Percentiles rank a stretch among this genome's conserved stretches.
Conservation (phyloP, 2,888 invertebrate genomes). For the Erynnis tages region DNA sequence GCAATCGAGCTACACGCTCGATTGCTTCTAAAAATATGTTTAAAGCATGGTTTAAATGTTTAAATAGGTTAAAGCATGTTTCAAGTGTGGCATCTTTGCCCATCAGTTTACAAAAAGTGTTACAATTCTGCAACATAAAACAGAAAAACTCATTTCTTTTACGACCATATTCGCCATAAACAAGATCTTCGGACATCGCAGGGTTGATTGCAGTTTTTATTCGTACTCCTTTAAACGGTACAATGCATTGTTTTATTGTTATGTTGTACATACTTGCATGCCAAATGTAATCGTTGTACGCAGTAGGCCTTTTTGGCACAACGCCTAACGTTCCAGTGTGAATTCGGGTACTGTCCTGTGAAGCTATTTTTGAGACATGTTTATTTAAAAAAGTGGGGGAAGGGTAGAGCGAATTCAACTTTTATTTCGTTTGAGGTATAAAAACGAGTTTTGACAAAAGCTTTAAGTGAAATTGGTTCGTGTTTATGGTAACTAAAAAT, state of each 20-base stretch:
- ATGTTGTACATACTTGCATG: slow-evolving; percentile 4
- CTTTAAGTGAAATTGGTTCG: too few relatives aligned
- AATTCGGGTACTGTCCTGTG: slow-evolving; percentile 16
- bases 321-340: slow-evolving; percentile 17
- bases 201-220: slow-evolving; percentile 18
- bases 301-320: slow-evolving; percentile 23
- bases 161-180: not conserved
- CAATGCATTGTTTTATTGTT: slow-evolving; percentile 25
- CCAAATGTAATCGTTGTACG: slow-evolving; percentile 24
- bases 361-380: slow-evolving; percentile 19
- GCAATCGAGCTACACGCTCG: too few relatives aligned
- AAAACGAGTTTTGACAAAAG: too few relatives aligned
- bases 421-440: too few relatives aligned
- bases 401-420: too few relatives aligned
- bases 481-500: too few relatives aligned
- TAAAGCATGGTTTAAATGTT: too few relatives aligned
- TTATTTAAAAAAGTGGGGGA: slow-evolving; percentile 3
- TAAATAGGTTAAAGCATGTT: too few relatives aligned
- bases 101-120: too few relatives aligned
- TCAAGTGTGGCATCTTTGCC: too few relatives aligned
- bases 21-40: too few relatives aligned
- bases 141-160: not conserved
- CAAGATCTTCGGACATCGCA: slow-evolving; percentile 12
- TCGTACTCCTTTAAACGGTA: slow-evolving; percentile 18
- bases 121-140: too few relatives aligned